phyloP scores from a whole-genome alignment of 2,888 invertebrate species.

The Stenurella melanura region DNA sequence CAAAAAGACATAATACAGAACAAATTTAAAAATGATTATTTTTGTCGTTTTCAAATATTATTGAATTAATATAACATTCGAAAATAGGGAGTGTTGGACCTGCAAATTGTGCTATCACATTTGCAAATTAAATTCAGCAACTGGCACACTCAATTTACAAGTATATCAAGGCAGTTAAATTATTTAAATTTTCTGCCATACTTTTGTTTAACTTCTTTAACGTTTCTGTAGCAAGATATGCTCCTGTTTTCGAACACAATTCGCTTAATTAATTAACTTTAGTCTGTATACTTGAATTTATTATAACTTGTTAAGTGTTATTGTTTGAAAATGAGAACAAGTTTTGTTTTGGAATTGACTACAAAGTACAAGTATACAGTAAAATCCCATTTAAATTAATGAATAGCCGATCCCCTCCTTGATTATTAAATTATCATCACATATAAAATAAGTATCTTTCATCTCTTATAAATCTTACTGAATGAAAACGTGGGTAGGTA shows the following conservation, averaged over 20 bases:
- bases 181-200: slow-evolving; percentile 7
- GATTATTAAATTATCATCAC: background rate
- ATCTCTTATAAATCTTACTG: too few relatives aligned
- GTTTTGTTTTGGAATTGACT: background rate
- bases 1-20: too few relatives aligned
- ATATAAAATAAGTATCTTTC: too few relatives aligned
- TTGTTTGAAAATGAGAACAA: background rate
- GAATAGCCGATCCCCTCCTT: background rate
- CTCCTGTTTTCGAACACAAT: slow-evolving; percentile 1
- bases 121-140: background rate
- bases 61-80: too few relatives aligned
- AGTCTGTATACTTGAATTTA: background rate
- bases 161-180: background rate
- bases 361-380: background rate
- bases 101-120: background rate
- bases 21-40: too few relatives aligned
- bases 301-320: slow-evolving; percentile 7
- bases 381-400: slow-evolving; percentile 3
- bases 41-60: too few relatives aligned
- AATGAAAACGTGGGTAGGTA: too few relatives aligned
- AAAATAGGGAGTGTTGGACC: too few relatives aligned
- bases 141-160: background rate
- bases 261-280: slow-evolving; percentile 1
- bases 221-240: slow-evolving; percentile 7
- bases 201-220: slow-evolving; percentile 1